Evolutionary conservation across 2,113 vertebrate genomes (phyloP), one percentile per base, ranked within the genome.

Genomic region (Vombatus ursinus): DNA sequence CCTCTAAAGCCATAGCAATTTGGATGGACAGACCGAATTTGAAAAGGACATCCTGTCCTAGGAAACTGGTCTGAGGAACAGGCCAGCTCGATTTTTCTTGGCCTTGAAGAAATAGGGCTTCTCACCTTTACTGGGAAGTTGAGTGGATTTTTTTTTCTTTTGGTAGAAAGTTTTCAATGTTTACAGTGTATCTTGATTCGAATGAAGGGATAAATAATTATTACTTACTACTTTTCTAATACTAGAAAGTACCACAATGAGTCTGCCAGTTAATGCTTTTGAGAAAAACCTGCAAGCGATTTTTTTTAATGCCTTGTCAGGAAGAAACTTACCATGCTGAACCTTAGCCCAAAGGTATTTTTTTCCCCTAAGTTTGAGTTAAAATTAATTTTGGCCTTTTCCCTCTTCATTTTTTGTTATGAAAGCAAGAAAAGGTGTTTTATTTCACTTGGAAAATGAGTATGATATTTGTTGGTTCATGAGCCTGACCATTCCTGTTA

Each of bases 241-340:
- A 89, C 95, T 97, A 96, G 92, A 96, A 89, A 97, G 91, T 92
- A 93, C 77, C 92, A 92, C 94, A 96, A 84, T 96, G 95, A 96
- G 89, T 92, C n/a, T 96, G 93, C 95, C 93, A 94, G 14, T 96
- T 93, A 95, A 95, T 47, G 93, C 84, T 92, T n/a, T 95, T 97
- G 95, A 61, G 96, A 96, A 95, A 92, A 93, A 44, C 47, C 89
- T 96, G 0, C 94, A 97, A 95, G 89, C 93, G 57, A 61, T 9
- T 96, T 57, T 84, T 49, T 92, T 96, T 91, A 94, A 92, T 50
- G 23, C 25, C 95, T 95, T 96, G 47, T 95, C 95, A 50, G 91
- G 28, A 24, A 50, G 48, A 96, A 97, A 93, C 84, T 94, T 96
- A 61, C n/a, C 54, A 52, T 96, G 93, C 52, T 95, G 68, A 96